phyloP scores from a whole-genome alignment of 2,797 vertebrate species.

The Leuciscus waleckii region DNA sequence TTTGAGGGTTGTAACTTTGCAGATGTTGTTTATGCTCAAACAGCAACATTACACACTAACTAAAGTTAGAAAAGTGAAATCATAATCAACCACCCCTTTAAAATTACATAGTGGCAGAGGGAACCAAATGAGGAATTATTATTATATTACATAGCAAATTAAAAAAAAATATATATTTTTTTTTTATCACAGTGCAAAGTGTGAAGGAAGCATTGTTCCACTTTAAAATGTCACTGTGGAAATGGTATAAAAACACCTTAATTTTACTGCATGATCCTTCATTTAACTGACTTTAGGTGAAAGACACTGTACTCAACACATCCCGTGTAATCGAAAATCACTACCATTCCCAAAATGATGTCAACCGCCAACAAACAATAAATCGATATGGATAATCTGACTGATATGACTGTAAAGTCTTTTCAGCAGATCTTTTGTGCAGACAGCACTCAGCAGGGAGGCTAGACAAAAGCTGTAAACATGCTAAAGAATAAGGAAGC shows the following conservation, averaged over 20 bases:
- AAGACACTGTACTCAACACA: neutral
- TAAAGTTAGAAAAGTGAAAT: too few species aligned
- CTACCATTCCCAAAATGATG: neutral
- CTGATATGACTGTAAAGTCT: neutral
- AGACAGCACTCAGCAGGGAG: slow-evolving; percentile 4
- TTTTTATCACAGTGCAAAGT: too few species aligned
- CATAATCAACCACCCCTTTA: too few species aligned
- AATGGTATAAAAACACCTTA: neutral
- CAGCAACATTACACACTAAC: too few species aligned
- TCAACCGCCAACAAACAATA: neutral
- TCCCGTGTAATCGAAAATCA: neutral
- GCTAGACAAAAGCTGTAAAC: neutral
- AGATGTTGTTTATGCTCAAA: too few species aligned
- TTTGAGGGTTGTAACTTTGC: too few species aligned
- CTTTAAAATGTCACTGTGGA: neutral
- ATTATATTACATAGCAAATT: too few species aligned
- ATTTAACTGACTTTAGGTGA: too few species aligned
- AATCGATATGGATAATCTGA: neutral
- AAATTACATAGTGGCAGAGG: neutral
- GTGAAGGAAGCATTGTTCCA: neutral
- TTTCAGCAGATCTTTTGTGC: slow-evolving; percentile 1
- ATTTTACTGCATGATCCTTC: neutral
- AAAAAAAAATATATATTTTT: too few species aligned
- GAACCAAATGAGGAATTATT: neutral
- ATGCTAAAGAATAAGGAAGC: neutral